These are phyloP conservation scores for Drosophila asahinai DNA, from an alignment of 1,140 invertebrate species.

Conservation along the genomic window DNA sequence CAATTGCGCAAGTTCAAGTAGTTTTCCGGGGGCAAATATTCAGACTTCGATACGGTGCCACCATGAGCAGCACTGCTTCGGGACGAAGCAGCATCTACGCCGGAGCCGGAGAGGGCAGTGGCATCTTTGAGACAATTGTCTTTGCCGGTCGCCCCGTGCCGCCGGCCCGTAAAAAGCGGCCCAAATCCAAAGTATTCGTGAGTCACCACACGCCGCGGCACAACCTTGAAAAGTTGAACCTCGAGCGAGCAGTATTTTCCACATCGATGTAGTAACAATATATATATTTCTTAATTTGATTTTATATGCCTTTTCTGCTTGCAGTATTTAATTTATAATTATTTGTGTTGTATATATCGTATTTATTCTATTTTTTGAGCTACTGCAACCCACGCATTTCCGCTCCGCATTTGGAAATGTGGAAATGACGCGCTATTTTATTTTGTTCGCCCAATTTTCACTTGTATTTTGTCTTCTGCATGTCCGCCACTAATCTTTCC, in stretches of 20 bases:
- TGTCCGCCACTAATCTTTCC: conserved; percentile 47
- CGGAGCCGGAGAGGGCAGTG: conserved; percentile 37
- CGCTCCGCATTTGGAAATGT: conserved; percentile 54
- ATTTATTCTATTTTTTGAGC: conserved; percentile 25
- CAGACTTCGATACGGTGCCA: conserved; percentile 1
- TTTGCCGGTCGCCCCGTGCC: conserved; percentile 69
- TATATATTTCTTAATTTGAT: conserved; percentile 25
- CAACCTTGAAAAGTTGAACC: conserved; percentile 44
- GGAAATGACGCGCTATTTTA: conserved; percentile 57
- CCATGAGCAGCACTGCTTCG: conserved; percentile 74
- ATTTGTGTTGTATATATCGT: conserved; percentile 21
- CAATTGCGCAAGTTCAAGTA: conserved; percentile 63
- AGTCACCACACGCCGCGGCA: conserved; percentile 41
- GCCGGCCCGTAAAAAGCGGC: conserved; percentile 74
- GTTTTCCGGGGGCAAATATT: not conserved
- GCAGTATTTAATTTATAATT: conserved; percentile 50
- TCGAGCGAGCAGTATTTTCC: conserved; percentile 14
- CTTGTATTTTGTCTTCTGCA: conserved; percentile 27
- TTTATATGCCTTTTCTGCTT: conserved; percentile 23
- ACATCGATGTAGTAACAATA: conserved; percentile 57
- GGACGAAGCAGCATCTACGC: conserved; percentile 65
- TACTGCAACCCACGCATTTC: conserved; percentile 70
- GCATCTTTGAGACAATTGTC: conserved; percentile 70
- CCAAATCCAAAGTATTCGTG: conserved; percentile 78
- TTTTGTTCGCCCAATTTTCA: conserved; percentile 41